These are phyloP conservation scores for Pelvicachromis taeniatus DNA, from an alignment of 2,113 vertebrate genomes.

Conservation along the genomic window DNA sequence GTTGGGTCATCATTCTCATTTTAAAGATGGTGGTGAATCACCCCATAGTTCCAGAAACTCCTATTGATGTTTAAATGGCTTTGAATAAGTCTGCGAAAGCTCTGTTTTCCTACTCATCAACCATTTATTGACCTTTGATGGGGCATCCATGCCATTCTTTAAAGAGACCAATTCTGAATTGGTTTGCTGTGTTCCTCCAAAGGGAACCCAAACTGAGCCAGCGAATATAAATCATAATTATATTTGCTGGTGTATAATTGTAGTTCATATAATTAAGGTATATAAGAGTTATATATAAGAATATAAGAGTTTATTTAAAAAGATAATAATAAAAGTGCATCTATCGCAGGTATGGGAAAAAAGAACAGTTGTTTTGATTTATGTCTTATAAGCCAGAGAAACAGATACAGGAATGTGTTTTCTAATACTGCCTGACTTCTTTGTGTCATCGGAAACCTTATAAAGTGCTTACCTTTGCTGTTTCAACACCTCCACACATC, in stretches of 20 bases:
- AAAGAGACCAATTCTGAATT: neutral
- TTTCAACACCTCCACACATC: neutral
- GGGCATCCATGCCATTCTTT: neutral
- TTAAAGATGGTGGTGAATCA: neutral
- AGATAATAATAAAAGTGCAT: rapidly evolving
- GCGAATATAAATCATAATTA: neutral
- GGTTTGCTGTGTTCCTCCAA: neutral
- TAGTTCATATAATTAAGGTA: neutral
- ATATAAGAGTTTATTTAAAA: neutral
- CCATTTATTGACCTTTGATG: neutral
- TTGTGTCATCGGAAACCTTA: neutral
- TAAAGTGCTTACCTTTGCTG: neutral
- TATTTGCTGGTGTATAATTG: neutral
- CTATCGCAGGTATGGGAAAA: rapidly evolving
- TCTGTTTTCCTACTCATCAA: neutral
- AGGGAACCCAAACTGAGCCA: neutral
- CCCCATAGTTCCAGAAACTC: rapidly evolving
- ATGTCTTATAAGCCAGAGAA: neutral
- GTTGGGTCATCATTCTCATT: neutral
- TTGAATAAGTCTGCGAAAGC: neutral
- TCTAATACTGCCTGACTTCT: neutral
- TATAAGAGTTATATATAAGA: no score
- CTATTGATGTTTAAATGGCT: neutral
- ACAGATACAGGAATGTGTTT: neutral
- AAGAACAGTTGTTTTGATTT: neutral